Percentiles rank a stretch among this genome's conserved stretches.
Conservation (phyloP, 2,888 invertebrate genomes). For the Acanthosoma haemorrhoidale region DNA sequence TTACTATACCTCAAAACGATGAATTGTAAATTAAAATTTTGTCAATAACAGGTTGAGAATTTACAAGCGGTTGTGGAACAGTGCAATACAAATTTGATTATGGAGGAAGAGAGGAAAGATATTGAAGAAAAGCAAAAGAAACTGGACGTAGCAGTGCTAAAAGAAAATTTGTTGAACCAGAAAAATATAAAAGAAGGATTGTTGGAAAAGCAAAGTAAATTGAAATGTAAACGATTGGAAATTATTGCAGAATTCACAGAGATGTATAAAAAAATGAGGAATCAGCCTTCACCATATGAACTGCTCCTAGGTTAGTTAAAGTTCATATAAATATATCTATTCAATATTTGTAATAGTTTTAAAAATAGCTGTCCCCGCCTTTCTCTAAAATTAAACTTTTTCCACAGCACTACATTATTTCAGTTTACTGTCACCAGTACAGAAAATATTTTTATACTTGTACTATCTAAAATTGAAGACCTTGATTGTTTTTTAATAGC, state of each 20-base stretch:
- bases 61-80: constrained; percentile 63
- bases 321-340: background rate
- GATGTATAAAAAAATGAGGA: constrained; percentile 3
- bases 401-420: too few relatives aligned
- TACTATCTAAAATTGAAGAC: too few relatives aligned
- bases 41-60: constrained; percentile 54
- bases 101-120: constrained; percentile 53
- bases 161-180: constrained; percentile 51
- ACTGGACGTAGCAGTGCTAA: constrained; percentile 55
- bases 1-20: too few relatives aligned
- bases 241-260: background rate
- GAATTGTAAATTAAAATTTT: too few relatives aligned
- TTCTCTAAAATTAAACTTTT: too few relatives aligned
- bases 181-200: constrained; percentile 45
- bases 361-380: background rate
- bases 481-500: too few relatives aligned
- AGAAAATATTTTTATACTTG: too few relatives aligned
- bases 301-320: constrained; percentile 1
- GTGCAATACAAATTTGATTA: constrained; percentile 58
- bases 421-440: too few relatives aligned
- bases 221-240: background rate
- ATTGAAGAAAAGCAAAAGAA: constrained; percentile 56
- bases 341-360: background rate
- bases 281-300: constrained; percentile 10
- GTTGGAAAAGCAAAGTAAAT: background rate